Percentiles rank a stretch among this genome's conserved stretches.
Conservation (phyloP, 2,797 vertebrate species). For the Capromys pilorides region DNA sequence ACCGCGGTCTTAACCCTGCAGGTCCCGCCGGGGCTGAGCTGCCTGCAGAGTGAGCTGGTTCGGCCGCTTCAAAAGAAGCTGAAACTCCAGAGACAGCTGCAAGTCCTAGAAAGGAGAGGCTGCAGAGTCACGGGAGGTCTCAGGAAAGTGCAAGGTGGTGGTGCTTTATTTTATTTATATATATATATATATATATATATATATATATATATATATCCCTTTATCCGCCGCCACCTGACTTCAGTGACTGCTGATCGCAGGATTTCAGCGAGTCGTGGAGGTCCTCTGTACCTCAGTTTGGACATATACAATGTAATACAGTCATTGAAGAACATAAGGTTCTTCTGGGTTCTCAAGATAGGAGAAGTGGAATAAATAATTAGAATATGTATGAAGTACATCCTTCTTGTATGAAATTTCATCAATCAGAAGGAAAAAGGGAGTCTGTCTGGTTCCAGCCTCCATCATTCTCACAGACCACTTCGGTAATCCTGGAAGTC, state of each 20-base stretch:
- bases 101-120: neutral
- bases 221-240: neutral
- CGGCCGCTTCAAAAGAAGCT: neutral
- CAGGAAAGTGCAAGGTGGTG: neutral
- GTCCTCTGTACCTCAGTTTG: neutral
- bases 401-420: neutral
- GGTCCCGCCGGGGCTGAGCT: slow-evolving; percentile 58
- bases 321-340: neutral
- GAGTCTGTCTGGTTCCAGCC: neutral
- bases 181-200: no score
- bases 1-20: slow-evolving; percentile 85
- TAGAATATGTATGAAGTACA: neutral
- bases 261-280: neutral
- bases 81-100: neutral
- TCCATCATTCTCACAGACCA: neutral
- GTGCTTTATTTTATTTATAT: no score
- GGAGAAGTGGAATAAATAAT: neutral
- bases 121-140: neutral
- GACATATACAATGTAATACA: neutral
- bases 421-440: neutral
- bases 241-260: neutral
- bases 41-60: neutral
- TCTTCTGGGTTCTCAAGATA: neutral
- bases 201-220: no score
- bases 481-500: neutral